These are phyloP conservation scores for Dasyurus viverrinus DNA, from an alignment of 2,113 vertebrate species.

Conservation along the genomic window DNA sequence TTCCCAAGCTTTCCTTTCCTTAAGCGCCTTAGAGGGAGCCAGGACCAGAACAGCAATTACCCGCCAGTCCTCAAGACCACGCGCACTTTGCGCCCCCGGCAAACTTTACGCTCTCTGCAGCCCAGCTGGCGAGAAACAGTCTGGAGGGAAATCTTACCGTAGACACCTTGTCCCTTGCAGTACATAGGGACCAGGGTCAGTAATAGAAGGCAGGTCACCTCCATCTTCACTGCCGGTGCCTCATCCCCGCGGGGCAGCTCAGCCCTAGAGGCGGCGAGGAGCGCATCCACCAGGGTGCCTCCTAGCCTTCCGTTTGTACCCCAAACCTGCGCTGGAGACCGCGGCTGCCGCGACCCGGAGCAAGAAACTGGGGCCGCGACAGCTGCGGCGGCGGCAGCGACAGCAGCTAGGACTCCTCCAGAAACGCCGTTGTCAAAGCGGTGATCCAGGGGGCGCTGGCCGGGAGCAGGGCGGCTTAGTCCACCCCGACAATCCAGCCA, in stretches of 20 bases:
- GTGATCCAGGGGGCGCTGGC: slow-evolving; percentile 71
- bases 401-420: slow-evolving; percentile 28
- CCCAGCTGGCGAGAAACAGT: neutral
- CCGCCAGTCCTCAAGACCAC: slow-evolving; percentile 39
- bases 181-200: slow-evolving; percentile 74
- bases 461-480: slow-evolving; percentile 54
- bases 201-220: slow-evolving; percentile 79
- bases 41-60: slow-evolving; percentile 38
- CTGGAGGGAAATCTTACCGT: slow-evolving; percentile 72
- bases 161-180: slow-evolving; percentile 77
- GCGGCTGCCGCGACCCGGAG: neutral
- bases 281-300: slow-evolving; percentile 60
- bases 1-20: neutral
- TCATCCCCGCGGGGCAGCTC: slow-evolving; percentile 79
- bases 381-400: slow-evolving; percentile 17
- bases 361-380: slow-evolving; percentile 38
- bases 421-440: slow-evolving; percentile 48
- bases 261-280: slow-evolving; percentile 66
- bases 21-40: slow-evolving; percentile 27
- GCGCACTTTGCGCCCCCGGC: slow-evolving; percentile 65
- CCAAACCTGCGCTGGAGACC: slow-evolving; percentile 21
- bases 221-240: slow-evolving; percentile 76
- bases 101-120: slow-evolving; percentile 56
- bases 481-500: slow-evolving; percentile 58
- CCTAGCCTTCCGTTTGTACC: slow-evolving; percentile 19